Evolutionary conservation across 2,888 invertebrate genomes (phyloP), one percentile per base, ranked within the genome.

Genomic region (Amblyteles armatorius): DNA sequence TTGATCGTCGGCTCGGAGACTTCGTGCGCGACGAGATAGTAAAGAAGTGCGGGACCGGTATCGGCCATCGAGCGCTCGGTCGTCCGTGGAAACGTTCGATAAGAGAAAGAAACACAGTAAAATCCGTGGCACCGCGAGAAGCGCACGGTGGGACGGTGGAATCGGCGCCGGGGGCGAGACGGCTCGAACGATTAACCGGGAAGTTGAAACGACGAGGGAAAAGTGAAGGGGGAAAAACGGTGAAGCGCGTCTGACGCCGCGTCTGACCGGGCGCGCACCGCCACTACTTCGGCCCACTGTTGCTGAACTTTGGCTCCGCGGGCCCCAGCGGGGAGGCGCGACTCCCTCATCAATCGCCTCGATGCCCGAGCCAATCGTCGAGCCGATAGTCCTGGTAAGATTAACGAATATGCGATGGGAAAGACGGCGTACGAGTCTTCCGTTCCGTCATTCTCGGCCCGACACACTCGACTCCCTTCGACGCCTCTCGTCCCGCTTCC

Each of bases 211-310:
- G 29, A 77, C 33, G 36, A 55, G 67, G 26, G 50, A 67, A 78
- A 71, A 78, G 82, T 76, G 82, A 86, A 81, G 40, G 77, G 52
- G 52, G 33, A 60, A 40, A 65, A 65, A 44, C 40, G 48, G 77
- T 57, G 63, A 79, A 72, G 68, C 77, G 71, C 76, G 76, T 26
- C 76, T 79, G 52, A 60, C 40, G 52, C 26, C 19, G 13, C 50
- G 60, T 82, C 85, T 85, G 85, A 85, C 79, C 82, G 73, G 67
- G 85, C 85, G 79, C 82, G 55, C 60, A 79, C 57, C 73, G 40
- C 48, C 80, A 82, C 82, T 69, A 82, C 85, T 84, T 69, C 36
- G 7, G 72, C 22, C 26, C 29, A 19, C 44, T 69, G 48, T 74
- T 19, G 74, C 48, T 40, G 74, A 44, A 57, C 72, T 72, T 57